Evolutionary conservation across 2,797 vertebrate species (phyloP).

Genomic region (Orientallactaga sibirica): DNA sequence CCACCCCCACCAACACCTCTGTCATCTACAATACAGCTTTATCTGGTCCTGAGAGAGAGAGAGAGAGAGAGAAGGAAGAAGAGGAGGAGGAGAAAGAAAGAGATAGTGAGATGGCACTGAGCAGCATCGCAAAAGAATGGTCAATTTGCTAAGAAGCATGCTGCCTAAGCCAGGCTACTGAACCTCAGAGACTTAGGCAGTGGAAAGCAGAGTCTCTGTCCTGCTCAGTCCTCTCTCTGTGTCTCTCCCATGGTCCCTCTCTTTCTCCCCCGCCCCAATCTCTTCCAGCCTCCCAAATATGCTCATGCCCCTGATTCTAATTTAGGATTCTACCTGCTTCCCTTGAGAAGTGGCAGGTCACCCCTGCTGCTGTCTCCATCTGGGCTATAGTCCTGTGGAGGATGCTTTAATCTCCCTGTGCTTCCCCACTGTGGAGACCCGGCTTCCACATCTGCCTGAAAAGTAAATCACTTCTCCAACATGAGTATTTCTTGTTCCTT

Average conservation of each 20-base stretch:
- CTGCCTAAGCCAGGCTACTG: background rate
- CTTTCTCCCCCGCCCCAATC: background rate
- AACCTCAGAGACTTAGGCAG: background rate
- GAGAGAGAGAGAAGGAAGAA: too few species aligned
- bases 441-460: background rate
- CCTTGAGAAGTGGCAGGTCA: background rate
- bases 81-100: too few species aligned
- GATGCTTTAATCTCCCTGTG: background rate
- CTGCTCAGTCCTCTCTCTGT: too few species aligned
- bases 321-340: background rate
- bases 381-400: background rate
- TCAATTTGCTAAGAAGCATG: too few species aligned
- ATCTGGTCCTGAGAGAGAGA: background rate
- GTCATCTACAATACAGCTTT: accelerated
- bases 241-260: too few species aligned
- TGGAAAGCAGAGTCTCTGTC: too few species aligned
- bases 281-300: background rate
- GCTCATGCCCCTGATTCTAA: background rate
- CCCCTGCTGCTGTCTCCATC: background rate
- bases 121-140: background rate
- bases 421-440: background rate
- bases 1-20: background rate
- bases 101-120: background rate
- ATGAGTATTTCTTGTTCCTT: background rate
- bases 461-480: background rate